phyloP scores from a whole-genome alignment of 2,888 invertebrate genomes.

The Iphiclides podalirius region DNA sequence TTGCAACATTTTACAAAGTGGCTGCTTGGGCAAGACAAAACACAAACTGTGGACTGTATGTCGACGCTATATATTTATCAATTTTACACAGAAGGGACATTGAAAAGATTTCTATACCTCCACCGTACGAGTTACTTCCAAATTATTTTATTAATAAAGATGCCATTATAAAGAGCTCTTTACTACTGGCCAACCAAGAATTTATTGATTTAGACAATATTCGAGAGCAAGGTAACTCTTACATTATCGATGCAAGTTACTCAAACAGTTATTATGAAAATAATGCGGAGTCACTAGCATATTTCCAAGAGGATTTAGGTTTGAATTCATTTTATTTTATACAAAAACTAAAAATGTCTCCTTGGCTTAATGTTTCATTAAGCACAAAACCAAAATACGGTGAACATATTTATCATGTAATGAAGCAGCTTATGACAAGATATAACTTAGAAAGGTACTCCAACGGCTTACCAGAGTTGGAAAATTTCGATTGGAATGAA shows the following conservation, averaged over 20 bases:
- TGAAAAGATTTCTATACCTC: slow-evolving; percentile 80
- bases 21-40: slow-evolving; percentile 81
- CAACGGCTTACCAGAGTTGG: slow-evolving; percentile 81
- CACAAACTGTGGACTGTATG: slow-evolving; percentile 82
- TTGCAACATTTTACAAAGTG: slow-evolving; percentile 77
- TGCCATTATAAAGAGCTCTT: slow-evolving; percentile 71
- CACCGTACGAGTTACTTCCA: slow-evolving; percentile 84
- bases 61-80: slow-evolving; percentile 81
- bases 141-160: slow-evolving; percentile 83
- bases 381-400: slow-evolving; percentile 71
- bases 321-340: slow-evolving; percentile 83
- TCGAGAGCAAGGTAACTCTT: slow-evolving; percentile 59
- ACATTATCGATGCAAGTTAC: slow-evolving; percentile 61
- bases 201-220: slow-evolving; percentile 45
- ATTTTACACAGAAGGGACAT: slow-evolving; percentile 80
- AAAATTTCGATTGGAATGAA: slow-evolving; percentile 73
- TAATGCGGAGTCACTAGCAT: slow-evolving; percentile 80
- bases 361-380: slow-evolving; percentile 67
- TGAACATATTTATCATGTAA: slow-evolving; percentile 81
- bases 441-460: slow-evolving; percentile 86
- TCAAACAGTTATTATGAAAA: slow-evolving; percentile 59
- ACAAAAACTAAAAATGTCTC: slow-evolving; percentile 72
- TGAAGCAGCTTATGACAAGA: slow-evolving; percentile 84
- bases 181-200: slow-evolving; percentile 47
- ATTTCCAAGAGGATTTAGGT: slow-evolving; percentile 86